Percentiles rank a stretch among this genome's conserved stretches.
phyloP scores from a whole-genome alignment of 1,140 invertebrate species.

The Leptinotarsa texana region DNA sequence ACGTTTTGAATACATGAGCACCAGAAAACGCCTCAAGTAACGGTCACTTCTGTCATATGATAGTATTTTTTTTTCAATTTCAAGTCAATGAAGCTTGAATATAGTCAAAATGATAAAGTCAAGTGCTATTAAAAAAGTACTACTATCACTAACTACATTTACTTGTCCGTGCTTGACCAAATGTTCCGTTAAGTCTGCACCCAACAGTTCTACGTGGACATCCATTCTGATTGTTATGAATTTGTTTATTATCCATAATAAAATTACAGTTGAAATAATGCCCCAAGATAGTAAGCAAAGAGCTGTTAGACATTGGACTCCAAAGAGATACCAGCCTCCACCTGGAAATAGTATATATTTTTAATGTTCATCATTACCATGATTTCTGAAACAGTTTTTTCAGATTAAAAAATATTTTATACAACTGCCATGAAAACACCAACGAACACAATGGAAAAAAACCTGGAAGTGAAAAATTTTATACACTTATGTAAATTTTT shows the following conservation, averaged over 20 bases:
- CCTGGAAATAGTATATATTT: conserved; percentile 58
- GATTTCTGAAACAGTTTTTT: no score
- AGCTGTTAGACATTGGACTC: conserved; percentile 74
- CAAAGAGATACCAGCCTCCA: conserved; percentile 84
- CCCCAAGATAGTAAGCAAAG: conserved; percentile 77
- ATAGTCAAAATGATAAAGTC: no score
- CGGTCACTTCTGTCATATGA: no score
- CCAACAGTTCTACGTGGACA: conserved; percentile 80
- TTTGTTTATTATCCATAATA: conserved; percentile 78
- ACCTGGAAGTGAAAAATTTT: no score
- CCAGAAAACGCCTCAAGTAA: no score
- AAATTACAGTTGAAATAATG: conserved; percentile 65
- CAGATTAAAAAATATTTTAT: no score
- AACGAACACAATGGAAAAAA: no score
- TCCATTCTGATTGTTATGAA: conserved; percentile 83
- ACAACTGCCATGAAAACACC: no score
- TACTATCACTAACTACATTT: conserved; percentile 27
- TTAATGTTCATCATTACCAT: not conserved
- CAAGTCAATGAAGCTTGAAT: no score
- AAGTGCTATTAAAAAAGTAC: not conserved
- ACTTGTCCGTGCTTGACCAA: conserved; percentile 68
- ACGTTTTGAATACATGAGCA: no score
- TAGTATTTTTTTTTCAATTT: no score
- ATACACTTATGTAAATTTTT: no score
- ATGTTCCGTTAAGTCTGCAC: conserved; percentile 87